Evolutionary conservation across 92 coral and sea anemone genomes (phyloP), one percentile per base, ranked within the genome.

Genomic region (Epizoanthus stellaris): DNA sequence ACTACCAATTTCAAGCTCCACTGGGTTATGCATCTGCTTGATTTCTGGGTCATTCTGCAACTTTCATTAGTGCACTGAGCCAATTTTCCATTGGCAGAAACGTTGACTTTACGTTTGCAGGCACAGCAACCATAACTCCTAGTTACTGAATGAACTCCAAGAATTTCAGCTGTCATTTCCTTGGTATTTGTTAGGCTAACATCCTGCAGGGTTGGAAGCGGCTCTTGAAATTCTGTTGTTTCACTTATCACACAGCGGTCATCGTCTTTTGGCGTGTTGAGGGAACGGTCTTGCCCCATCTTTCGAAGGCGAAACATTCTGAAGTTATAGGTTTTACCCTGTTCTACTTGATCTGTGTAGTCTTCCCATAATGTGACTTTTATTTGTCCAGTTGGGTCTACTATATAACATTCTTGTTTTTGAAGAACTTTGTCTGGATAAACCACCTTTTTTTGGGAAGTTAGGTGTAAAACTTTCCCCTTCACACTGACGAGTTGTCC

Each of bases 401-500:
- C 70, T 66, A 66, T 66, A 66, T 66, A 30, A 23, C 70, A 30
- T 23, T 23, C 25, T 23, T 23, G 25, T 23, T 23, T 23, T 23
- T 23, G 25, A 23, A 23, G 25, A 23, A 23, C 25, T 23, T 23
- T 23, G 25, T 23, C 25, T 23, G 25, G 25, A 23, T 23, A 23
- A 23, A 23, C 70, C 43, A 66, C 70, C 70, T 66, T 66, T 66
- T 66, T 66, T 66, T 23, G 70, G 70, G 42, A 63, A 60, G 36
- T 19, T 63, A 19, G 68, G 68, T 63, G 68, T 63, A 63, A 21
- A 63, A 63, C 68, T 20, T 63, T 63, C 68, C 68, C 68, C 36
- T 21, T 63, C 68, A 66, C 70, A 66, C 70, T 66, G 70, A 66
- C 70, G 70, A 66, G 70, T 66, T 66, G 70, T 66, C 70, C 70